phyloP scores from a whole-genome alignment of 2,888 invertebrate genomes.

The Xestia ashworthii region DNA sequence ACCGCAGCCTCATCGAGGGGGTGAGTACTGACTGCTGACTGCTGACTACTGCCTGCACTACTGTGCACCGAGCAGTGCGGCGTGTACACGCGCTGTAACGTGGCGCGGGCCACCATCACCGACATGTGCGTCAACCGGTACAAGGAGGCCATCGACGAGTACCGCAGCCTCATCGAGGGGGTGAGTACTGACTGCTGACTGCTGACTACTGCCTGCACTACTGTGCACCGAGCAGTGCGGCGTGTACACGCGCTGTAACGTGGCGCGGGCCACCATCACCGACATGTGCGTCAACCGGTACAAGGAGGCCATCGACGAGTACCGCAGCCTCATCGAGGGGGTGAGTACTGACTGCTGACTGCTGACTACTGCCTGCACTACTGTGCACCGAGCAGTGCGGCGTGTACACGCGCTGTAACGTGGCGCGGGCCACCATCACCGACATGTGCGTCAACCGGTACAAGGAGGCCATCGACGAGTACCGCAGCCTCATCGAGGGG shows the following conservation, averaged over 20 bases:
- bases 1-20: slow-evolving; percentile 93
- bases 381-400: slow-evolving; percentile 93
- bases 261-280: slow-evolving; percentile 92
- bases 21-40: slow-evolving; percentile 65
- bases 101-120: slow-evolving; percentile 92
- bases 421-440: slow-evolving; percentile 97
- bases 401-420: slow-evolving; percentile 97
- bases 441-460: slow-evolving; percentile 96
- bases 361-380: too few relatives aligned
- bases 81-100: too few relatives aligned
- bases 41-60: too few relatives aligned
- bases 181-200: slow-evolving; percentile 65
- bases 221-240: too few relatives aligned
- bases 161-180: slow-evolving; percentile 93
- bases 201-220: too few relatives aligned
- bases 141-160: slow-evolving; percentile 95
- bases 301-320: slow-evolving; percentile 95
- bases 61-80: too few relatives aligned
- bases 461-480: slow-evolving; percentile 95
- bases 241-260: too few relatives aligned
- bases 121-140: slow-evolving; percentile 96
- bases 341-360: slow-evolving; percentile 65
- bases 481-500: slow-evolving; percentile 93
- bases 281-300: slow-evolving; percentile 96
- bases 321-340: slow-evolving; percentile 93